Evolutionary conservation across 2,113 vertebrate genomes (phyloP), one percentile per base, ranked within the genome.

Genomic region (Aegotheles bennettii): DNA sequence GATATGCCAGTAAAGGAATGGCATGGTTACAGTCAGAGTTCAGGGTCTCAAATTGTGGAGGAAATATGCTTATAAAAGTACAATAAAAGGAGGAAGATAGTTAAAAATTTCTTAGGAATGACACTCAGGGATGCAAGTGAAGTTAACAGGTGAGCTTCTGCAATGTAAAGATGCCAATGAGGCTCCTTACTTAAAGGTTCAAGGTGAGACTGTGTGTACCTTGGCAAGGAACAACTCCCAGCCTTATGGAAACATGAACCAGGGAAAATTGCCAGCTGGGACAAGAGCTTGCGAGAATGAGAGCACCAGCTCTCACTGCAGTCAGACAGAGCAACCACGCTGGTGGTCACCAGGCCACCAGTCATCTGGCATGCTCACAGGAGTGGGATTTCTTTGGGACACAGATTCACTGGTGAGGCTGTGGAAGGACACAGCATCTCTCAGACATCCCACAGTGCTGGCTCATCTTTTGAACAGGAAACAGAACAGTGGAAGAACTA

Each of bases 231-330:
- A 42, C 16, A 77, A 63, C 26, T 43, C 9, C 50, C 56, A 78
- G 11, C 5, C 38, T 63, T 71, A 16, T 0, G 2, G 60, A 86
- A 87, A 63, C 33, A 63, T 0, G 0, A 70, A 16, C 8, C 1
- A 4, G 14, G 18, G 29, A 65, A 16, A 25, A 23, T 38, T 0
- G 0, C 4, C 1, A 1, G 14, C 3, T 65, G 60, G 23, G 93
- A 63, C 1, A 1, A 82, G 35, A 56, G 31, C 29, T 74, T 85
- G 16, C 0, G 7, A 53, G n/a, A 69, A 5, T 3, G 13, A n/a
- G n/a, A n/a, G n/a, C 23, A 29, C 20, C 13, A 17, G 13, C 10
- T 88, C 23, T 76, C 31, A 7, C 10, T 61, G 38, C 1, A 7
- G 15, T 40, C 29, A 53, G 18, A 50, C 12, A 48, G 51, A 35